These are phyloP conservation scores for Trachymyrmex septentrionalis DNA, from an alignment of 1,140 invertebrate species.

Conservation along the genomic window DNA sequence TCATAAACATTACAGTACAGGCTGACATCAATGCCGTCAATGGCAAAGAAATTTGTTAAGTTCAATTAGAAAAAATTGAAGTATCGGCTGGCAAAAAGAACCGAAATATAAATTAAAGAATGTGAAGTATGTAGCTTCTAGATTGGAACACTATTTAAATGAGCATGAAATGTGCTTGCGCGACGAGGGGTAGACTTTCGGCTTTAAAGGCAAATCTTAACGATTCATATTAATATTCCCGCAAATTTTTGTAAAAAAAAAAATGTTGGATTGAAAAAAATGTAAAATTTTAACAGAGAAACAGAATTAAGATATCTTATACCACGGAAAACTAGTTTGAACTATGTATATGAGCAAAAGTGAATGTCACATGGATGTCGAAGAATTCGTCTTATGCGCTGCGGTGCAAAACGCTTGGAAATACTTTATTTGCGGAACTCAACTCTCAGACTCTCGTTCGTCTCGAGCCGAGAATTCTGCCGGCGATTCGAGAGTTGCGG, in stretches of 20 bases:
- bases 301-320: neutral
- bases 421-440: neutral
- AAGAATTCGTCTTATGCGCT: neutral
- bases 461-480: neutral
- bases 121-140: neutral
- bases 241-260: neutral
- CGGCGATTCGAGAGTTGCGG: neutral
- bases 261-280: neutral
- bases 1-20: conserved; percentile 10
- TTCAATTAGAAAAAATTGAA: conserved; percentile 39
- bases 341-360: neutral
- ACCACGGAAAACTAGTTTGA: neutral
- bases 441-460: neutral
- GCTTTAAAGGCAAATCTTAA: neutral
- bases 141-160: conserved; percentile 4
- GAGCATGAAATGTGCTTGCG: neutral
- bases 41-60: conserved; percentile 4
- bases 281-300: neutral
- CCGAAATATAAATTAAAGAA: neutral
- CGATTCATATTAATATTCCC: neutral
- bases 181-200: neutral
- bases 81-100: conserved; percentile 25
- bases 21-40: conserved; percentile 65
- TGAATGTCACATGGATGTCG: neutral
- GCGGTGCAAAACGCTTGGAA: neutral